phyloP scores from a whole-genome alignment of 1,140 invertebrate species.

The Cephus cinctus region DNA sequence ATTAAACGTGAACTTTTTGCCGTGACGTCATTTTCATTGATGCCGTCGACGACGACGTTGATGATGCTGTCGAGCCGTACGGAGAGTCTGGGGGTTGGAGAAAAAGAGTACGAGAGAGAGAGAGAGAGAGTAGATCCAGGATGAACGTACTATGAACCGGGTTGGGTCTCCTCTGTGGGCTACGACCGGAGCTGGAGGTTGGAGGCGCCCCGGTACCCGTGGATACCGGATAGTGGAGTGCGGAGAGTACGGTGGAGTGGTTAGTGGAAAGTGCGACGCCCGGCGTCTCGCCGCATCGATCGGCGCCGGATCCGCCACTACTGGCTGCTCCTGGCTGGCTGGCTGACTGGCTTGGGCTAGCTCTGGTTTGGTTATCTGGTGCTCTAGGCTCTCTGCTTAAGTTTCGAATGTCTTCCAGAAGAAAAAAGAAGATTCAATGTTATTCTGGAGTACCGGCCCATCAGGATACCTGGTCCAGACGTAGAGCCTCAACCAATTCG shows the following conservation, averaged over 20 bases:
- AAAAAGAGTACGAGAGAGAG: neutral
- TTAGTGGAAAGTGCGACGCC: conserved; percentile 50
- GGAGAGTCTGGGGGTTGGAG: neutral
- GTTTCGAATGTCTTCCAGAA: too few relatives aligned
- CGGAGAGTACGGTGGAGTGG: conserved; percentile 29
- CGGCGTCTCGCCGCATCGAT: conserved; percentile 57
- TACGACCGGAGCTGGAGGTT: too few relatives aligned
- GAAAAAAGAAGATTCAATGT: too few relatives aligned
- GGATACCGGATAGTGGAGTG: conserved; percentile 16
- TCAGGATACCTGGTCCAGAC: too few relatives aligned
- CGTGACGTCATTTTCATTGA: conserved; percentile 58
- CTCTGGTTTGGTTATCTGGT: too few relatives aligned
- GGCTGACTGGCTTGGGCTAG: too few relatives aligned
- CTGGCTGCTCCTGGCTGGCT: conserved; percentile 20
- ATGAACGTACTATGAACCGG: conserved; percentile 10
- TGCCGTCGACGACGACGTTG: conserved; percentile 34
- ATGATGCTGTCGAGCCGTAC: conserved; percentile 19
- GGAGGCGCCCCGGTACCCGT: conserved; percentile 14
- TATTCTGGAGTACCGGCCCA: too few relatives aligned
- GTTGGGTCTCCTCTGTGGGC: too few relatives aligned
- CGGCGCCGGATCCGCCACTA: conserved; percentile 29
- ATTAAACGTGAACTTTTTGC: conserved; percentile 49
- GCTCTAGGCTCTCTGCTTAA: too few relatives aligned
- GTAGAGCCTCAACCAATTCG: too few relatives aligned
- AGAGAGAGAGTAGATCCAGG: neutral